Evolutionary conservation across 2,797 vertebrate genomes (phyloP).

Genomic region (Harpagifer antarcticus): DNA sequence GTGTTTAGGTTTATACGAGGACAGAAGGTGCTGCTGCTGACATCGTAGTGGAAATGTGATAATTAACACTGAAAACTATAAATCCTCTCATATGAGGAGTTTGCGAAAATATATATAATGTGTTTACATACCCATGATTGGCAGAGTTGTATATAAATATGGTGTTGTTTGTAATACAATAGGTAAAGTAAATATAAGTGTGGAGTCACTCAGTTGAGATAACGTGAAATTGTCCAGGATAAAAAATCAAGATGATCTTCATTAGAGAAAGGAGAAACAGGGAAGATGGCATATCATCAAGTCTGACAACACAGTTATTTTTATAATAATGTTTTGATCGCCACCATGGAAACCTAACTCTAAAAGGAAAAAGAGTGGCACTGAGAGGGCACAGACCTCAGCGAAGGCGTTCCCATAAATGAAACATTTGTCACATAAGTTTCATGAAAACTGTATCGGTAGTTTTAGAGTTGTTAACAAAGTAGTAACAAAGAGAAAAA

Average conservation of each 20-base stretch:
- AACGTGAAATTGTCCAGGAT: neutral
- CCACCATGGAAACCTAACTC: neutral
- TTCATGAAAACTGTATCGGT: too few relatives aligned
- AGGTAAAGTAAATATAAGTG: neutral
- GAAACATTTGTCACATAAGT: too few relatives aligned
- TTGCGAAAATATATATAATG: neutral
- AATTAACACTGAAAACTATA: conserved; percentile 27
- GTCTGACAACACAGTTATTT: neutral
- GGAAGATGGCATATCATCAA: neutral
- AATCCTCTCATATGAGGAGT: conserved; percentile 26
- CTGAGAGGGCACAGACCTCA: too few relatives aligned
- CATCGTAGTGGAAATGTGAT: conserved; percentile 19
- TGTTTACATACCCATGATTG: neutral
- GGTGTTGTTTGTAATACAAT: neutral
- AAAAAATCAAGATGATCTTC: too few relatives aligned
- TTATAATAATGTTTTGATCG: neutral
- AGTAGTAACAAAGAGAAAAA: too few relatives aligned
- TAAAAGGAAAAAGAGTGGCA: neutral
- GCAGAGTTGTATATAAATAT: neutral
- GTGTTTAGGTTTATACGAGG: conserved; percentile 46
- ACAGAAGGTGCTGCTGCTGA: conserved; percentile 25
- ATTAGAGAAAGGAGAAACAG: neutral
- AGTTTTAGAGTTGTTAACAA: too few relatives aligned
- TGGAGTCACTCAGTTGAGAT: neutral
- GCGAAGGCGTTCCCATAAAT: too few relatives aligned